Base-by-base conservation (phyloP, 2,113 vertebrate species). In the Eptesicus fuscus region DNA sequence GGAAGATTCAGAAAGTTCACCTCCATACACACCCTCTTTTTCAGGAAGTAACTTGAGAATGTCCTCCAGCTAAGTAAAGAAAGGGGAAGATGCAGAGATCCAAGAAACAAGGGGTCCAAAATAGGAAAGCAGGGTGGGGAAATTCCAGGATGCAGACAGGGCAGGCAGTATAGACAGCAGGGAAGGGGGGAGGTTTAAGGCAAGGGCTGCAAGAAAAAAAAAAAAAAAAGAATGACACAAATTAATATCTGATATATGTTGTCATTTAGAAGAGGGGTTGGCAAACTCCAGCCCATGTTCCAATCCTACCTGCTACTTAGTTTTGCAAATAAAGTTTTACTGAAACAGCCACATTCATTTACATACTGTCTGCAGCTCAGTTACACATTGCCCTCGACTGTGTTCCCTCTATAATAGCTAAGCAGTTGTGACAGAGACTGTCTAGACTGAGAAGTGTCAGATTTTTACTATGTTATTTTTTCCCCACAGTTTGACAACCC, bases 41-140 rank as follows among this genome's bases (percentile, higher is more conserved):
- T 96, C 11, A 83, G 87, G 95, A 95, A 94, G 87, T 97, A 80
- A 30, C 59, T 91, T 71, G 73, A 95, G 44, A 93, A 89, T 1
- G 3, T 51, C 78, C 28, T 91, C 76, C 9, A 70, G 32, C 53
- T 82, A 82, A 95, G 51, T 28, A 85, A 90, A 94, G 65, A 97
- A 97, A 95, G 65, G 94, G 76, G 93, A 95, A 95, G 87, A 79
- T 56, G 40, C 2, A 63, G 80, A 90, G 23, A 61, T 70, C 37
- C 30, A 37, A 88, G 74, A 91, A 80, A n/a, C 10, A 63, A 83
- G 13, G 12, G n/a, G 32, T 51, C 40, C 44, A n/a, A 94, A 93
- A 87, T 2, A 80, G 76, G 76, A 95, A 73, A 92, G 61, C 51
- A 63, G 20, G 51, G 79, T 28, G 40, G 35, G 71, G 76, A 89